These are phyloP conservation scores for Progne subis DNA, from an alignment of 2,113 vertebrate genomes.

Conservation along the genomic window DNA sequence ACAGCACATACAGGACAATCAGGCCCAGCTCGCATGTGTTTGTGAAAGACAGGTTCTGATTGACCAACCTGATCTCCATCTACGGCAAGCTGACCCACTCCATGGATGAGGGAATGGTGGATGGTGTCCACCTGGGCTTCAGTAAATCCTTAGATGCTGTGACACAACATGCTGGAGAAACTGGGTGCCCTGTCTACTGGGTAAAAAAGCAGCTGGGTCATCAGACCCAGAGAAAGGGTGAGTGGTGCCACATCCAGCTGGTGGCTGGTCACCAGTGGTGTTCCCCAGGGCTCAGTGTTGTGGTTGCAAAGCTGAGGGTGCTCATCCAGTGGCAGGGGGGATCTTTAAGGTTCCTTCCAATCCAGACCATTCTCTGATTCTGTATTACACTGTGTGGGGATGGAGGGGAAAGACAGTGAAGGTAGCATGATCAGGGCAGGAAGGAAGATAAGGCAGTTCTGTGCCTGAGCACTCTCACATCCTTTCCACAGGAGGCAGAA, in stretches of 20 bases:
- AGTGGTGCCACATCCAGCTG: background rate
- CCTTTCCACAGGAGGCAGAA: background rate
- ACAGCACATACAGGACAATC: too few species aligned
- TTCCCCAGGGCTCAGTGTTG: background rate
- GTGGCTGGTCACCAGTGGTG: background rate
- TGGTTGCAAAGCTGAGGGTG: background rate
- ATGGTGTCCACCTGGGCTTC: background rate
- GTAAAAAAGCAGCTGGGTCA: background rate
- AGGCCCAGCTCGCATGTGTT: background rate
- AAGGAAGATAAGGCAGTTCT: background rate
- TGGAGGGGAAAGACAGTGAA: background rate
- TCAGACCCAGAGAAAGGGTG: background rate
- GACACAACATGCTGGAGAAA: background rate
- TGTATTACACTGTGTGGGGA: accelerated
- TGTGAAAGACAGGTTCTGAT: background rate
- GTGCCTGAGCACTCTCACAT: background rate
- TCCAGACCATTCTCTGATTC: background rate
- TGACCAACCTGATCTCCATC: background rate
- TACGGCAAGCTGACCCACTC: background rate
- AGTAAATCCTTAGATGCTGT: background rate
- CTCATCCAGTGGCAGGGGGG: accelerated
- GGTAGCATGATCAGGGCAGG: background rate
- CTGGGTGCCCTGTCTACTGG: background rate
- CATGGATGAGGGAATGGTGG: background rate
- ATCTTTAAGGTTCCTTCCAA: background rate